These are phyloP conservation scores for Anguilla obscura DNA, from an alignment of 2,797 vertebrate genomes.

Conservation along the genomic window DNA sequence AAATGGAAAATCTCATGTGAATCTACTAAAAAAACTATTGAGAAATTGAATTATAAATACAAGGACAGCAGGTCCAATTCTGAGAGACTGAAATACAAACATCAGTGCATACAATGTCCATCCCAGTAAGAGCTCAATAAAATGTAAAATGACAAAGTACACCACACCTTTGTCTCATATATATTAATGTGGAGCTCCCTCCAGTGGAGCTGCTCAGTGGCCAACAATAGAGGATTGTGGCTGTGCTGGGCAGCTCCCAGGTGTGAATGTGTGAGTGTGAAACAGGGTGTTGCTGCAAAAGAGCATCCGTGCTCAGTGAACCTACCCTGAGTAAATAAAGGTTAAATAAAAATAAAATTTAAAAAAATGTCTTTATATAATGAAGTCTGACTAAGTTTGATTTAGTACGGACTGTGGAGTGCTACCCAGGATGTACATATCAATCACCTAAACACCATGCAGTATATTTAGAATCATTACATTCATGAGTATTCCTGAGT, in stretches of 20 bases:
- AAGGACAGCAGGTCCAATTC: background rate
- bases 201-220: too few relatives aligned
- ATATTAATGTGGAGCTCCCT: too few relatives aligned
- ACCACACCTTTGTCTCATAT: background rate
- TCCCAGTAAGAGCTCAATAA: background rate
- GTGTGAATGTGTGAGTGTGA: too few relatives aligned
- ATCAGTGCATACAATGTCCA: background rate
- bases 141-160: background rate
- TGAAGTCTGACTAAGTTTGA: background rate
- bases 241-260: too few relatives aligned
- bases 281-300: too few relatives aligned
- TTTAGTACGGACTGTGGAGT: background rate
- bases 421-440: background rate
- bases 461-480: background rate
- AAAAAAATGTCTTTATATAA: background rate
- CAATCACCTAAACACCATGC: background rate
- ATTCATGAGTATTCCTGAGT: background rate
- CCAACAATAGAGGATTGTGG: too few relatives aligned
- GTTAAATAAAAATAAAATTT: too few relatives aligned
- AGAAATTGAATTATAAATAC: background rate
- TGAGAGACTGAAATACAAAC: background rate
- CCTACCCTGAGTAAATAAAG: too few relatives aligned
- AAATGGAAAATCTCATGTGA: background rate
- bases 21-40: background rate
- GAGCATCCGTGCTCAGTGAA: too few relatives aligned